A percentile compares a stretch with the other conserved stretches of the same genome.
phyloP scores from a whole-genome alignment of 2,113 vertebrate genomes.

The Genyomyrus donnyi region DNA sequence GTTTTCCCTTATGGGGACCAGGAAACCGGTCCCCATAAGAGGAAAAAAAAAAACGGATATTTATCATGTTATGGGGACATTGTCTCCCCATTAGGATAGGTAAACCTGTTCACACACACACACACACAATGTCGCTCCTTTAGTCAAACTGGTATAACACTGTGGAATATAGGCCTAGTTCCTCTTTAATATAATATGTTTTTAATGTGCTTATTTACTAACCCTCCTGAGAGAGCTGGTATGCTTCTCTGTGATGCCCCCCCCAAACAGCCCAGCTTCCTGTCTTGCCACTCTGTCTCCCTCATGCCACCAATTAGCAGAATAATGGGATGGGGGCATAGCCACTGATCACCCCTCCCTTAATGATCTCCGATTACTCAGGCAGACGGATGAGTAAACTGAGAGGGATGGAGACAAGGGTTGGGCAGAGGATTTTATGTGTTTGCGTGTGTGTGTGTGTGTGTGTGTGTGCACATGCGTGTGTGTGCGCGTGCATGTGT shows the following conservation, averaged over 20 bases:
- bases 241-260: not conserved
- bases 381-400: not conserved
- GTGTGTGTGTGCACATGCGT: no score
- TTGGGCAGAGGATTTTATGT: constrained; percentile 15
- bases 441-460: not conserved
- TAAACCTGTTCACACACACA: no score
- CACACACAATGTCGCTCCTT: not conserved
- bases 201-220: constrained; percentile 5
- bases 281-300: constrained; percentile 48
- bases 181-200: constrained; percentile 21
- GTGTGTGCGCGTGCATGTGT: no score
- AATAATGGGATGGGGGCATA: constrained; percentile 48
- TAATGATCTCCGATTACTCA: constrained; percentile 35
- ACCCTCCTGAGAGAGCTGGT: not conserved
- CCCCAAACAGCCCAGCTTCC: constrained; percentile 40
- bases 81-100: no score
- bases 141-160: not conserved
- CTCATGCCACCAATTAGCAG: constrained; percentile 57
- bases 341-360: constrained; percentile 39
- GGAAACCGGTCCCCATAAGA: no score
- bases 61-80: no score
- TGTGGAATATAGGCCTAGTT: not conserved
- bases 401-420: constrained; percentile 2
- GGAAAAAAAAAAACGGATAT: no score
- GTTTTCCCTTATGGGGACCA: no score